phyloP scores from a whole-genome alignment of 2,888 invertebrate species.

The Lithosia quadra region DNA sequence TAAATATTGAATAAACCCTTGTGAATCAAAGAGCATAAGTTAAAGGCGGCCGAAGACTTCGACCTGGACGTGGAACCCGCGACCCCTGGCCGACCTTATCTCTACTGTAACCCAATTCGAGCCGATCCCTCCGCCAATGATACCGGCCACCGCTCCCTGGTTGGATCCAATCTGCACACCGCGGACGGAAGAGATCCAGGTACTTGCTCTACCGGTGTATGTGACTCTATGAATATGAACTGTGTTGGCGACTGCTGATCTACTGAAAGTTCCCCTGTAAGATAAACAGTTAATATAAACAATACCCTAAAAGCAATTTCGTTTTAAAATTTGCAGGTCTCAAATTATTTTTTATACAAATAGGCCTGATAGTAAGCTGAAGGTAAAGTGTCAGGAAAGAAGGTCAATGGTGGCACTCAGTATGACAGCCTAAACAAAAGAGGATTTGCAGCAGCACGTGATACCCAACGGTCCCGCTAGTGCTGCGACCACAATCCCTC shows the following conservation, averaged over 20 bases:
- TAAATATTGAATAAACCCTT: no score
- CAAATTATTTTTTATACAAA: not conserved
- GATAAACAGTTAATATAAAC: not conserved
- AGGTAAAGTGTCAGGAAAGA: no score
- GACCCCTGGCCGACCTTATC: constrained; percentile 8
- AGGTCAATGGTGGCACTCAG: no score
- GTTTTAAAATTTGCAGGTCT: no score
- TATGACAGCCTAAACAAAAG: no score
- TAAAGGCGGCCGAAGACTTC: not conserved
- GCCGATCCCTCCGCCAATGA: not conserved
- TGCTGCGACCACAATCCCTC: no score
- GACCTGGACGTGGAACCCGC: not conserved
- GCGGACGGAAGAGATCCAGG: not conserved
- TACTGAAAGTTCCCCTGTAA: not conserved
- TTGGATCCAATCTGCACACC: not conserved
- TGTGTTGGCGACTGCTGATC: not conserved
- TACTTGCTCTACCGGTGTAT: not conserved
- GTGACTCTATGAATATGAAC: not conserved
- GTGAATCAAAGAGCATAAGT: not conserved
- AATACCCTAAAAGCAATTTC: no score
- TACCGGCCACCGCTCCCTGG: not conserved
- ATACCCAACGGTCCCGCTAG: no score
- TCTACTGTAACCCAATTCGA: not conserved
- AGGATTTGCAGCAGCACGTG: no score
- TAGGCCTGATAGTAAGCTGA: no score